Percentiles rank a stretch among this genome's conserved stretches.
Evolutionary conservation across 2,888 invertebrate genomes (phyloP).

Genomic region (Plagodis pulveraria): DNA sequence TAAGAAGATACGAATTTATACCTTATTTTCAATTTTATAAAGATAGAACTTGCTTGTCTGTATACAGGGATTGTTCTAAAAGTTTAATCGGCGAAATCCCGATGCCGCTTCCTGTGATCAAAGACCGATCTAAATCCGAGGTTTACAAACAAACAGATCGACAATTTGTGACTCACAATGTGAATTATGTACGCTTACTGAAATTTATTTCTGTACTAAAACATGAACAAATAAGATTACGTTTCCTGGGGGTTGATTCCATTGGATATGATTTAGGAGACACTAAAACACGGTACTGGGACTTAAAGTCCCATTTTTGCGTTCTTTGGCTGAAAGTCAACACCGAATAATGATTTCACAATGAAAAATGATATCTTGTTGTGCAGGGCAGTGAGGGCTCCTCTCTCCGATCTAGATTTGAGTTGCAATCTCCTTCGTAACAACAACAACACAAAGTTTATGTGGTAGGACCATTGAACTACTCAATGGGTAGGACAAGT

Average conservation of each 20-base stretch:
- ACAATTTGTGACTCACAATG: conserved; percentile 24
- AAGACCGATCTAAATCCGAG: conserved; percentile 26
- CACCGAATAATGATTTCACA: too few species aligned
- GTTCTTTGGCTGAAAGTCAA: too few species aligned
- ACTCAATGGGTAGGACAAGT: too few species aligned
- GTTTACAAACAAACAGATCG: conserved; percentile 33
- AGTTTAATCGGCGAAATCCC: conserved; percentile 13
- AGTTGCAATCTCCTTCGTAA: too few species aligned
- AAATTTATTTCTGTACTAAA: conserved; percentile 9
- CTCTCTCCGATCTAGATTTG: too few species aligned
- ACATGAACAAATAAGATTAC: background rate
- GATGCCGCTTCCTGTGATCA: conserved; percentile 46
- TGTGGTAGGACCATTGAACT: too few species aligned
- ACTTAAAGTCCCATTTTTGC: too few species aligned
- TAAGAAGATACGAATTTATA: conserved; percentile 5
- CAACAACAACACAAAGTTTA: too few species aligned
- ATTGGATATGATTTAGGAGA: too few species aligned
- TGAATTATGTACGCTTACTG: conserved; percentile 3
- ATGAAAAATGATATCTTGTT: too few species aligned
- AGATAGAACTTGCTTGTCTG: conserved; percentile 10
- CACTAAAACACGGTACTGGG: too few species aligned
- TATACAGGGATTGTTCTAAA: background rate
- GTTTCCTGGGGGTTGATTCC: background rate
- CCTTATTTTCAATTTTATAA: conserved; percentile 2
- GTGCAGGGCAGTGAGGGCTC: too few species aligned